A percentile compares a stretch with the other conserved stretches of the same genome.
Conservation (phyloP, 2,888 invertebrate genomes). For the Lapara coniferarum region DNA sequence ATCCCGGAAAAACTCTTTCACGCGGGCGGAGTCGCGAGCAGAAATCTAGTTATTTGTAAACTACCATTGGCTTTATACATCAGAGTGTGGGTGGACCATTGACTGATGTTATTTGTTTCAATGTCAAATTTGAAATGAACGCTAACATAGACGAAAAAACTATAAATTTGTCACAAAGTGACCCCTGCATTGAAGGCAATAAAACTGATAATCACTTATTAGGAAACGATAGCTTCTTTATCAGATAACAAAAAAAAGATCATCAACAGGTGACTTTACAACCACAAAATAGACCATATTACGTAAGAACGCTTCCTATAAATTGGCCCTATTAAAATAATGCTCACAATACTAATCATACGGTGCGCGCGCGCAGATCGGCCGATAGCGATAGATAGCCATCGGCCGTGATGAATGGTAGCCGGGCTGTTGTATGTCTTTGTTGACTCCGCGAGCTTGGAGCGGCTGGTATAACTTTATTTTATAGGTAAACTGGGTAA, state of each 20-base stretch:
- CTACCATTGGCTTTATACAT: too few species aligned
- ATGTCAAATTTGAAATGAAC: too few species aligned
- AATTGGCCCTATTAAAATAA: slow-evolving; percentile 67
- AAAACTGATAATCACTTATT: too few species aligned
- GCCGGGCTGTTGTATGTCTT: slow-evolving; percentile 61
- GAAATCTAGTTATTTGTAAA: too few species aligned
- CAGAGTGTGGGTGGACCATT: too few species aligned
- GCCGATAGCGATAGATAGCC: slow-evolving; percentile 60
- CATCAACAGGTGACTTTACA: too few species aligned
- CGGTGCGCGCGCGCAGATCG: slow-evolving; percentile 54
- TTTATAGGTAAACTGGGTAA: neutral
- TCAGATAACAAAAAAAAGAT: neutral
- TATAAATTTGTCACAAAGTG: too few species aligned
- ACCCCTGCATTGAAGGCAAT: too few species aligned
- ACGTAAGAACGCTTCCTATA: slow-evolving; percentile 46
- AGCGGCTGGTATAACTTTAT: neutral
- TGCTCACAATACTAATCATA: slow-evolving; percentile 70
- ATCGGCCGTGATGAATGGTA: slow-evolving; percentile 69
- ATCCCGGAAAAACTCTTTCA: too few species aligned
- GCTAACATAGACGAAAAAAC: too few species aligned
- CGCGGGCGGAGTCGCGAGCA: too few species aligned
- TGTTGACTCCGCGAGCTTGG: slow-evolving; percentile 44
- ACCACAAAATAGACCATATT: slow-evolving; percentile 5
- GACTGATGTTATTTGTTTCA: too few species aligned
- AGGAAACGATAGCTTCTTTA: neutral